phyloP scores from a whole-genome alignment of 2,888 invertebrate species.

The Drosophila kanekoi region DNA sequence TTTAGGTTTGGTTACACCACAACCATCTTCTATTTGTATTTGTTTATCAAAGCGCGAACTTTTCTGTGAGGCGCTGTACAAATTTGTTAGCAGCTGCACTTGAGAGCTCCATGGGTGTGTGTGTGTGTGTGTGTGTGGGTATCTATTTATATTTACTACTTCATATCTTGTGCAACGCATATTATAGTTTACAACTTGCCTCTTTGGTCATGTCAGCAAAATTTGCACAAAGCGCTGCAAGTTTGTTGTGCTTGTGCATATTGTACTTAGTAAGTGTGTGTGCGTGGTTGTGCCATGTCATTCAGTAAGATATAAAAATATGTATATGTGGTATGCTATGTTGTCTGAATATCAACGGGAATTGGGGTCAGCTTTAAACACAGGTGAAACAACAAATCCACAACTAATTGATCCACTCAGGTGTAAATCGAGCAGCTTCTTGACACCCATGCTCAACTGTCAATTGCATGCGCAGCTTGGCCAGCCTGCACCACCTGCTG shows the following conservation, averaged over 20 bases:
- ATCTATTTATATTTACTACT: conserved; percentile 36
- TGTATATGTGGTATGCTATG: not conserved
- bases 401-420: conserved; percentile 45
- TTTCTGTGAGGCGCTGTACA: conserved; percentile 44
- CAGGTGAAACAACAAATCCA: not conserved
- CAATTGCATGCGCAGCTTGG: conserved; percentile 19
- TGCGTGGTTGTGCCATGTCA: conserved; percentile 1
- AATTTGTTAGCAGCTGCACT: conserved; percentile 67
- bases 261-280: conserved; percentile 2
- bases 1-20: conserved; percentile 5
- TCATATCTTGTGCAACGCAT: conserved; percentile 58
- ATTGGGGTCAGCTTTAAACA: conserved; percentile 13
- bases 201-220: conserved; percentile 46
- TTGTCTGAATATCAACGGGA: not conserved
- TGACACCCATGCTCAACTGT: conserved; percentile 35
- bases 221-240: conserved; percentile 29
- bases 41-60: conserved; percentile 75
- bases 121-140: conserved; percentile 6
- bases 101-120: conserved; percentile 33
- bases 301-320: conserved; percentile 3
- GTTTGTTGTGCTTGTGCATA: conserved; percentile 21
- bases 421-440: conserved; percentile 31
- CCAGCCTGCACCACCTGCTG: not conserved
- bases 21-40: conserved; percentile 63
- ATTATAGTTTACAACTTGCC: conserved; percentile 57